Evolutionary conservation across 2,888 invertebrate species (phyloP).

Genomic region (Agriotes lineatus): DNA sequence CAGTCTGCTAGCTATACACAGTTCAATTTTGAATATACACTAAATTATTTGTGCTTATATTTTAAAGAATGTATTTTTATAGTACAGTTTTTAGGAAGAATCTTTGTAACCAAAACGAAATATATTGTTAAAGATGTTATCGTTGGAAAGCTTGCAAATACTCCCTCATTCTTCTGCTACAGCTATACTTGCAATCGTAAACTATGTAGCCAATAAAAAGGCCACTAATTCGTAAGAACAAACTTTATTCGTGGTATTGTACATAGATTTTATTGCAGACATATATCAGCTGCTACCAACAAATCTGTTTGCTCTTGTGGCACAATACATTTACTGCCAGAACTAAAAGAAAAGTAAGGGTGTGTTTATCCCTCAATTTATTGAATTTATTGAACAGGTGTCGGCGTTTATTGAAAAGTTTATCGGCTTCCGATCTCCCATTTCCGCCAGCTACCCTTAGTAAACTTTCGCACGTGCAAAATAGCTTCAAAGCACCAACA

Average conservation of each 20-base stretch:
- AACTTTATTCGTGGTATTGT: no score
- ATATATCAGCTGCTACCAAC: neutral
- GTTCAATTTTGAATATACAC: no score
- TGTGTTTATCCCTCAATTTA: conserved; percentile 57
- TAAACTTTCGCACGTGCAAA: conserved; percentile 43
- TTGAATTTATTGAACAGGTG: conserved; percentile 58
- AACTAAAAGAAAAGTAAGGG: conserved; percentile 30
- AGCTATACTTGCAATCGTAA: no score
- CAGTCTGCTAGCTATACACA: no score
- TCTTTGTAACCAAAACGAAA: no score
- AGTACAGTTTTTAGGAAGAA: neutral
- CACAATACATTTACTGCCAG: conserved; percentile 15
- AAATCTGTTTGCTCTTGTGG: conserved; percentile 20
- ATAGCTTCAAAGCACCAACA: conserved; percentile 37
- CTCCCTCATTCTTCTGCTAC: no score
- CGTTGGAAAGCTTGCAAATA: no score
- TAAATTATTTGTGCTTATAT: no score
- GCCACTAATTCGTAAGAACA: no score
- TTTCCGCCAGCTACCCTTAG: conserved; percentile 43
- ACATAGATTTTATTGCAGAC: no score
- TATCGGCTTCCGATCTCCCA: conserved; percentile 50
- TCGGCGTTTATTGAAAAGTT: conserved; percentile 58
- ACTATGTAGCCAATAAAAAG: no score
- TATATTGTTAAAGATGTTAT: no score
- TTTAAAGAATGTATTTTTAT: neutral